Evolutionary conservation across 2,888 invertebrate genomes (phyloP), one percentile per base, ranked within the genome.

Genomic region (Branchellion lobata): DNA sequence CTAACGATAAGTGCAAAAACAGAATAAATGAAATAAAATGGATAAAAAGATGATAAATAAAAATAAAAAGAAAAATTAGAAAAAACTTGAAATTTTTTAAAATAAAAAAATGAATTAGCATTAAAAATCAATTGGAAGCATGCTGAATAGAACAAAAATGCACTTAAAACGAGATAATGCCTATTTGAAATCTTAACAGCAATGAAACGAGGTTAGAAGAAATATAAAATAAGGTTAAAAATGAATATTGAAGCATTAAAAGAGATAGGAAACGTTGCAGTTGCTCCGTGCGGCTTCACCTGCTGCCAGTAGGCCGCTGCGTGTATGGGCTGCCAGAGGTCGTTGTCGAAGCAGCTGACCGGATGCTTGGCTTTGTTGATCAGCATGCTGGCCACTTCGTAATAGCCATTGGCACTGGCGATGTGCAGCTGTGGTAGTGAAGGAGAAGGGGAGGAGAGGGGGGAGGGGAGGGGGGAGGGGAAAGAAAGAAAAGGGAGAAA

Each of bases 261-360:
- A n/a, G n/a, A n/a, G n/a, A n/a, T n/a, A n/a, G n/a, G n/a, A n/a
- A n/a, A n/a, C n/a, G n/a, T n/a, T n/a, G n/a, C n/a, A n/a, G n/a
- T n/a, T n/a, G n/a, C n/a, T n/a, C n/a, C n/a, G n/a, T n/a, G n/a
- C n/a, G n/a, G n/a, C n/a, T 5, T 65, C 14, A 97, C 96, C 90
- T 97, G 98, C 81, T 96, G 96, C 98, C 98, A 99, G 88, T 96
- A 97, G 65, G 98, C 97, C 18, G 98, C 97, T 3, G 97, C 97
- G 88, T 99, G 98, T 18, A 96, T 93, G 0, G 98, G 96, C 86
- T 95, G 94, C 98, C 98, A 99, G 86, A 93, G 92, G 87, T 99
- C 98, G 85, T 93, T 92, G 88, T 98, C 98, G 85, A 93, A 91
- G 8, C 93, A 93, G 88, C 96, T 95, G 0, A 95, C 93, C 61